Conservation (phyloP, 2,888 invertebrate species). For the Drosophila incognita region DNA sequence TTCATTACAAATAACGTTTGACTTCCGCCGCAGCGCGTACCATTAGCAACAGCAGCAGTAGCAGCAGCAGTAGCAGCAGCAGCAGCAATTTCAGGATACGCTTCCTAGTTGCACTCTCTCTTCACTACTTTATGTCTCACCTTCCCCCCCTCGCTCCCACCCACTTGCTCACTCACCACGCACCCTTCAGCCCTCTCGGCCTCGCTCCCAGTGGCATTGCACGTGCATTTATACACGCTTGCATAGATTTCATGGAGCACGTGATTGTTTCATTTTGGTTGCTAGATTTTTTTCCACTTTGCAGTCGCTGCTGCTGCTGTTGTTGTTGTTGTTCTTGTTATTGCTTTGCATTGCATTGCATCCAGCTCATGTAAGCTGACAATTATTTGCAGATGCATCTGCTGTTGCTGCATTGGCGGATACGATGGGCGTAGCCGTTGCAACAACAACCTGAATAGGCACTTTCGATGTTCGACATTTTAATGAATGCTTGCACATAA, state of each 20-base stretch:
- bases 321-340: conserved; percentile 15
- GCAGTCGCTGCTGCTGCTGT: conserved; percentile 4
- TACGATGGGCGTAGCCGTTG: conserved; percentile 71
- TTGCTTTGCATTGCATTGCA: conserved; percentile 54
- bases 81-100: conserved; percentile 29
- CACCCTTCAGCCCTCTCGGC: not conserved
- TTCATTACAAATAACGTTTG: conserved; percentile 82
- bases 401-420: conserved; percentile 45
- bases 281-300: conserved; percentile 56
- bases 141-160: not conserved
- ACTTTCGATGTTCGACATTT: conserved; percentile 81
- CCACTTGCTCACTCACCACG: not conserved
- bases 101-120: conserved; percentile 39
- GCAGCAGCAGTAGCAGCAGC: conserved; percentile 7
- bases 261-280: conserved; percentile 80
- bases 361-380: conserved; percentile 78
- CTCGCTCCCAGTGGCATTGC: conserved; percentile 38
- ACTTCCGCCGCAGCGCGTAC: conserved; percentile 74
- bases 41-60: conserved; percentile 30
- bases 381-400: conserved; percentile 80
- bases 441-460: conserved; percentile 79
- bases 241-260: conserved; percentile 80
- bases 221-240: conserved; percentile 78
- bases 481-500: conserved; percentile 80
- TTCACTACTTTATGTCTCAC: conserved; percentile 2